A percentile compares a stretch with the other conserved stretches of the same genome.
Conservation (phyloP, 2,797 vertebrate species). For the Cephalopachus bancanus region DNA sequence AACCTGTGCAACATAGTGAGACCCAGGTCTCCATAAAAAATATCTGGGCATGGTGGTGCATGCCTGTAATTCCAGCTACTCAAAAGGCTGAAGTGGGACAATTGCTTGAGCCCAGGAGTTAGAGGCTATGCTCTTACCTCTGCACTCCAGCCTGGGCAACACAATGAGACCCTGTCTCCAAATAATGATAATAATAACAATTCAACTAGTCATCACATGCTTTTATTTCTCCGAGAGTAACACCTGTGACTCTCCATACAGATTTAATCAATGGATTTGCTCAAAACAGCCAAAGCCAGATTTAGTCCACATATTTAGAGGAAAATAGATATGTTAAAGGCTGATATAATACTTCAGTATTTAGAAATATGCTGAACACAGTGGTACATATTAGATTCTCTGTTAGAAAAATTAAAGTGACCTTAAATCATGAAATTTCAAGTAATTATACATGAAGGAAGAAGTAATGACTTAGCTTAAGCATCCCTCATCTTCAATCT, state of each 20-base stretch:
- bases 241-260: neutral
- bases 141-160: too few relatives aligned
- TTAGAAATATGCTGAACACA: conserved; percentile 27
- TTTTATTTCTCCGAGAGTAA: conserved; percentile 37
- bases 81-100: too few relatives aligned
- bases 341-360: neutral
- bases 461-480: neutral
- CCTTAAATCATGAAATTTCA: neutral
- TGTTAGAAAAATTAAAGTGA: neutral
- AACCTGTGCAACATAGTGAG: too few relatives aligned
- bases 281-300: neutral
- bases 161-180: too few relatives aligned
- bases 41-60: too few relatives aligned
- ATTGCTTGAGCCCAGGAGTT: too few relatives aligned
- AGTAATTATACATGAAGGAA: neutral
- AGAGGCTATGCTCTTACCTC: too few relatives aligned
- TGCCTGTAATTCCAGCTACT: too few relatives aligned
- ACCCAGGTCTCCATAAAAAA: too few relatives aligned
- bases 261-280: neutral
- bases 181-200: neutral
- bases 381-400: neutral
- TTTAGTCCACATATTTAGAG: neutral
- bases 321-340: conserved; percentile 25
- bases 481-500: neutral
- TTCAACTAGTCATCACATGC: neutral